A percentile compares a stretch with the other conserved stretches of the same genome.
Evolutionary conservation across 2,888 invertebrate genomes (phyloP).

Genomic region (Gymnocheta viridis): DNA sequence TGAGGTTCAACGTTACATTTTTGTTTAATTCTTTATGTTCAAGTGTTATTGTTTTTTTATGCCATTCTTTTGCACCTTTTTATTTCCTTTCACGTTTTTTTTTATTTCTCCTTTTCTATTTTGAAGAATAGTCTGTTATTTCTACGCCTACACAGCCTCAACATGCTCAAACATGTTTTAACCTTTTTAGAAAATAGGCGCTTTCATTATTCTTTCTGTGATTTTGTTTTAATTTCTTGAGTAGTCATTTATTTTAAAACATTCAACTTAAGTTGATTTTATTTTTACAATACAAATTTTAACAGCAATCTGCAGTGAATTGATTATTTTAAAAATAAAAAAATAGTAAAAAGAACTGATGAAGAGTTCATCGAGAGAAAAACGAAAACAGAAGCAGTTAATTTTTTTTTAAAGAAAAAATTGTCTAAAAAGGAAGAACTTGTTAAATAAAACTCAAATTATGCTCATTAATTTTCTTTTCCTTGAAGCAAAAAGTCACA

Average conservation of each 20-base stretch:
- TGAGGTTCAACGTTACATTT: not conserved
- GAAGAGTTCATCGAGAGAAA: too few species aligned
- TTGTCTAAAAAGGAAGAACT: not conserved
- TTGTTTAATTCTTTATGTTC: not conserved
- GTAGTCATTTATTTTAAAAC: conserved; percentile 23
- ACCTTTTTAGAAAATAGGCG: not conserved
- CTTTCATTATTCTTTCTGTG: not conserved
- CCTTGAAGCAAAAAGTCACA: not conserved
- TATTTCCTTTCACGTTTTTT: not conserved
- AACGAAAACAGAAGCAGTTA: not conserved
- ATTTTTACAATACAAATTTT: not conserved
- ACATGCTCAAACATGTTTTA: not conserved
- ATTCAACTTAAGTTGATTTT: conserved; percentile 20
- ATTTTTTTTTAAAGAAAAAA: not conserved
- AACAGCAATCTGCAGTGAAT: not conserved
- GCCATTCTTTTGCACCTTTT: not conserved
- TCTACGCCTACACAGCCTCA: not conserved
- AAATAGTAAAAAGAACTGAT: not conserved
- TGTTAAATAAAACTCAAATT: conserved; percentile 17
- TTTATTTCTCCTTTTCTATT: not conserved
- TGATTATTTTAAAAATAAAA: not conserved
- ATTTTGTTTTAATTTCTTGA: not conserved
- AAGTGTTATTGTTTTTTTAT: not conserved
- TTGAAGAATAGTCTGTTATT: not conserved
- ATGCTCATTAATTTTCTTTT: conserved; percentile 17